Percentiles rank a stretch among this genome's conserved stretches.
Evolutionary conservation across 2,888 invertebrate species (phyloP).

Genomic region (Lycocerus yunnanus): DNA sequence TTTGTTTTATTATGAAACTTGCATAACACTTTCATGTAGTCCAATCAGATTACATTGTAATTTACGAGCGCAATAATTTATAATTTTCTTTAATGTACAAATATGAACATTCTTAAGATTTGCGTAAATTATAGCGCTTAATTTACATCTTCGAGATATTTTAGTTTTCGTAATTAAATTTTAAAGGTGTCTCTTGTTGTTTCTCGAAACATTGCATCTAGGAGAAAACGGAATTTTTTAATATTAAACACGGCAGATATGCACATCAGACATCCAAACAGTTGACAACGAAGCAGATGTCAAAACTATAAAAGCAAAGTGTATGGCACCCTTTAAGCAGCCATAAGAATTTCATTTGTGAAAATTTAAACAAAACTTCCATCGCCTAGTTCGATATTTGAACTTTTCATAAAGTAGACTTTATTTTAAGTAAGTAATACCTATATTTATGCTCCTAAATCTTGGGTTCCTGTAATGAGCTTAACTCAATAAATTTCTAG

Average conservation of each 20-base stretch:
- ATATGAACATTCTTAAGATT: neutral
- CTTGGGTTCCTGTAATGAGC: conserved; percentile 25
- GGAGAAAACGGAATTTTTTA: neutral
- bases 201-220: neutral
- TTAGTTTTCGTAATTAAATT: neutral
- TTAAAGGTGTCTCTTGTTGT: neutral
- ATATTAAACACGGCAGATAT: neutral
- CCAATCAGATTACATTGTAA: neutral
- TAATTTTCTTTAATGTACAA: neutral
- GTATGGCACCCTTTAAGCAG: neutral
- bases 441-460: conserved; percentile 26
- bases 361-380: neutral
- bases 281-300: no score
- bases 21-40: neutral
- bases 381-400: conserved; percentile 13
- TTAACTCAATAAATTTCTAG: conserved; percentile 30
- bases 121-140: neutral
- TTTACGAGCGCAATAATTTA: neutral
- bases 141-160: neutral
- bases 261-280: no score
- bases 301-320: no score
- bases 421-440: conserved; percentile 27
- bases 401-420: conserved; percentile 26
- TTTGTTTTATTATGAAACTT: neutral
- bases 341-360: neutral